Conservation (phyloP, 2,888 invertebrate species). For the Busseola fusca region DNA sequence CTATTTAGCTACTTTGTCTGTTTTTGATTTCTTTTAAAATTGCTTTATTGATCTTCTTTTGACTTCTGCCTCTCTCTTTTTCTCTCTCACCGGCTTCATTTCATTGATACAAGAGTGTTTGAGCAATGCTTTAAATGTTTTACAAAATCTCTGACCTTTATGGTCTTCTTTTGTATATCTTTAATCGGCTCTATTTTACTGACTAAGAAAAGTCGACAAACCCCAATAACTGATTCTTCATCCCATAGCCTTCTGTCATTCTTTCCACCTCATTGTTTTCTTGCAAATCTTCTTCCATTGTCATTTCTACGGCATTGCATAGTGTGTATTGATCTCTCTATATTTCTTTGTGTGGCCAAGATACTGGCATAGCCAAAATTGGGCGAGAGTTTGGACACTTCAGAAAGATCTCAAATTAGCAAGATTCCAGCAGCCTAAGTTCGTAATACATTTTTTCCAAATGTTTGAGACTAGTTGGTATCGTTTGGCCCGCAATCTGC, state of each 20-base stretch:
- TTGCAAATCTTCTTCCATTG: conserved; percentile 1
- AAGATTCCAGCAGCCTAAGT: too few species aligned
- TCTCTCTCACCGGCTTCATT: not conserved
- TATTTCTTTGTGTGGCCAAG: not conserved
- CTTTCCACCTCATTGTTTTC: not conserved
- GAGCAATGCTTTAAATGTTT: not conserved
- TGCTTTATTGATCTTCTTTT: not conserved
- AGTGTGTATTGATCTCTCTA: conserved; percentile 16
- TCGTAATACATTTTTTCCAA: too few species aligned
- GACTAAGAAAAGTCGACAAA: too few species aligned
- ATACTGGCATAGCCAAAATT: not conserved
- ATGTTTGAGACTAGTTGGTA: too few species aligned
- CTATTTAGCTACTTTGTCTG: not conserved
- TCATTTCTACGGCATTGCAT: conserved; percentile 62
- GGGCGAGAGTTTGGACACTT: not conserved
- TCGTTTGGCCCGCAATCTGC: too few species aligned
- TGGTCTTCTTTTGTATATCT: not conserved
- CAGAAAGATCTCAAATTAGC: too few species aligned
- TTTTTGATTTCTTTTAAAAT: not conserved
- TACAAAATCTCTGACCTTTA: not conserved
- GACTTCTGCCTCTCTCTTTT: too few species aligned
- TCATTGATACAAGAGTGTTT: not conserved
- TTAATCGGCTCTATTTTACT: not conserved
- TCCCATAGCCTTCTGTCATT: not conserved
- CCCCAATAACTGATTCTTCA: too few species aligned